Evolutionary conservation across 2,113 vertebrate genomes (phyloP).

Genomic region (Nanger granti): DNA sequence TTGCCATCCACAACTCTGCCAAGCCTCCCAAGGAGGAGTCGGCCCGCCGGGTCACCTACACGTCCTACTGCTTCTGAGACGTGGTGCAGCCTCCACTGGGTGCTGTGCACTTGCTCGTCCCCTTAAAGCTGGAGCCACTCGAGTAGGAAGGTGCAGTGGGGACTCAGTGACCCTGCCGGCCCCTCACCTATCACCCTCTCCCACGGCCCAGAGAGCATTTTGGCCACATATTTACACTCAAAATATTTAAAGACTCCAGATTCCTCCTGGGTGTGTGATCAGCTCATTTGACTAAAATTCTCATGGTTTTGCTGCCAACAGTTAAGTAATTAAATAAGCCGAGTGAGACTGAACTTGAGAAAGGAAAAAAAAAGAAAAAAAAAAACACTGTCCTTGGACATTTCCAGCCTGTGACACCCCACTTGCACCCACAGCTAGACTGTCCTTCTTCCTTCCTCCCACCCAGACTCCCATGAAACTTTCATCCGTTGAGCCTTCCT

Average conservation of each 20-base stretch:
- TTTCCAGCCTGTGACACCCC: background rate
- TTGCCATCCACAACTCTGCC: slow-evolving; percentile 94
- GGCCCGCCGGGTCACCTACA: slow-evolving; percentile 97
- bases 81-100: accelerated
- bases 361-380: background rate
- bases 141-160: background rate
- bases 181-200: accelerated
- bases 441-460: background rate
- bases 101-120: background rate
- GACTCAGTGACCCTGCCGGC: accelerated
- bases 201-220: accelerated
- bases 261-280: background rate
- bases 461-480: background rate
- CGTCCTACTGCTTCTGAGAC: slow-evolving; percentile 92
- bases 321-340: background rate
- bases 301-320: background rate
- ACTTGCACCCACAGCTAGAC: background rate
- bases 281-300: background rate
- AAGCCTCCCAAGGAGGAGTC: slow-evolving; percentile 94
- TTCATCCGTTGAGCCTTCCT: background rate
- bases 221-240: background rate
- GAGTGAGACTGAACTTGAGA: background rate
- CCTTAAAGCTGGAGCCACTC: background rate
- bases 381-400: background rate
- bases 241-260: background rate